Conservation (phyloP, 2,113 vertebrate genomes). For the Xenotilapia flavipinnis region DNA sequence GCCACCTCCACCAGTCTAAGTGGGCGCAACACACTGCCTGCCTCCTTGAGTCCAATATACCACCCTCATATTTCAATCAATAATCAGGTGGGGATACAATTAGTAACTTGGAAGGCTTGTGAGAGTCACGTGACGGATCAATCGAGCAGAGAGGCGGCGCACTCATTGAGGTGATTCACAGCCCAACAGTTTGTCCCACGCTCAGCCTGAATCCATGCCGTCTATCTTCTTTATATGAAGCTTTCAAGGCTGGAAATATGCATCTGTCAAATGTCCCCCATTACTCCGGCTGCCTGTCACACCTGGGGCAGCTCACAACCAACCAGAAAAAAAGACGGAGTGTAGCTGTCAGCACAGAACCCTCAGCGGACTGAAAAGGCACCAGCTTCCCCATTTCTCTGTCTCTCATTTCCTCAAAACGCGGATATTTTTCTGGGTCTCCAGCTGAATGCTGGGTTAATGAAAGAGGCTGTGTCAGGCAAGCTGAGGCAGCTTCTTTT, state of each 20-base stretch:
- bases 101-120: conserved; percentile 32
- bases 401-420: conserved; percentile 61
- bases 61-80: conserved; percentile 57
- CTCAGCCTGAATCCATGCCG: conserved; percentile 47
- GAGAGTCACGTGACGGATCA: conserved; percentile 52
- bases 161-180: conserved; percentile 68
- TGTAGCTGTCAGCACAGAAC: conserved; percentile 57
- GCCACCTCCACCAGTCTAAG: not conserved
- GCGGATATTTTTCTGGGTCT: conserved; percentile 47
- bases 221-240: conserved; percentile 70
- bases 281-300: conserved; percentile 64
- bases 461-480: conserved; percentile 32
- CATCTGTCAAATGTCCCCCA: conserved; percentile 67
- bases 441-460: conserved; percentile 40
- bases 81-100: conserved; percentile 54
- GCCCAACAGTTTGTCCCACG: conserved; percentile 55
- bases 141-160: conserved; percentile 39
- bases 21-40: not conserved
- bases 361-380: conserved; percentile 54
- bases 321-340: conserved; percentile 53
- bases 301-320: conserved; percentile 62
- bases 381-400: conserved; percentile 46
- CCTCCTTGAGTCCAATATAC: conserved; percentile 1
- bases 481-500: conserved; percentile 33
- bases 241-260: conserved; percentile 70